Evolutionary conservation across 2,888 invertebrate genomes (phyloP).

Genomic region (Hofmannophila pseudospretella): DNA sequence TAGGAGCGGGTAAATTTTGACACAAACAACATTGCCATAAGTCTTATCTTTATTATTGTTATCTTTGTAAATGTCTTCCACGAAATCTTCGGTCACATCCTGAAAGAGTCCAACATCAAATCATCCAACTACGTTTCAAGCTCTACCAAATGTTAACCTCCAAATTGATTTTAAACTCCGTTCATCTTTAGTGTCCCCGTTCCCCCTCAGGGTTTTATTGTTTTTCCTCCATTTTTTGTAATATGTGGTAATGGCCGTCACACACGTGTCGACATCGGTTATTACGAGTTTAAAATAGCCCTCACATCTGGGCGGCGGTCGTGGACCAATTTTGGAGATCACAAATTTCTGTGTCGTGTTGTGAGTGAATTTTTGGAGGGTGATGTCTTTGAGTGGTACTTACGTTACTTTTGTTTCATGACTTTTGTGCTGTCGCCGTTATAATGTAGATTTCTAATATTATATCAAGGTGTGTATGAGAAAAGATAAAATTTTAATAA

Average conservation of each 20-base stretch:
- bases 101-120: too few species aligned
- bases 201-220: conserved; percentile 57
- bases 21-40: too few species aligned
- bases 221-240: conserved; percentile 75
- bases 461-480: too few species aligned
- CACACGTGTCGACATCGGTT: conserved; percentile 74
- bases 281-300: conserved; percentile 78
- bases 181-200: conserved; percentile 42
- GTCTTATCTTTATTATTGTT: too few species aligned
- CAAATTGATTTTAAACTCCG: conserved; percentile 62
- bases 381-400: too few species aligned
- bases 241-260: conserved; percentile 75
- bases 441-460: too few species aligned
- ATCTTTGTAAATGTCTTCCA: too few species aligned
- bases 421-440: too few species aligned
- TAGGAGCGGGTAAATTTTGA: too few species aligned
- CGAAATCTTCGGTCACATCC: too few species aligned
- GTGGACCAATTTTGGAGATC: conserved; percentile 58
- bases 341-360: conserved; percentile 14
- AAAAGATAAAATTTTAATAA: too few species aligned
- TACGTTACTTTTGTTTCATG: too few species aligned
- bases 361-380: conserved; percentile 4
- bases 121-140: neutral
- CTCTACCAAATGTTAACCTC: neutral
- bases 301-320: conserved; percentile 46